Base-by-base conservation (phyloP, 2,888 invertebrate species). In the Caenorhabditis panamensis region DNA sequence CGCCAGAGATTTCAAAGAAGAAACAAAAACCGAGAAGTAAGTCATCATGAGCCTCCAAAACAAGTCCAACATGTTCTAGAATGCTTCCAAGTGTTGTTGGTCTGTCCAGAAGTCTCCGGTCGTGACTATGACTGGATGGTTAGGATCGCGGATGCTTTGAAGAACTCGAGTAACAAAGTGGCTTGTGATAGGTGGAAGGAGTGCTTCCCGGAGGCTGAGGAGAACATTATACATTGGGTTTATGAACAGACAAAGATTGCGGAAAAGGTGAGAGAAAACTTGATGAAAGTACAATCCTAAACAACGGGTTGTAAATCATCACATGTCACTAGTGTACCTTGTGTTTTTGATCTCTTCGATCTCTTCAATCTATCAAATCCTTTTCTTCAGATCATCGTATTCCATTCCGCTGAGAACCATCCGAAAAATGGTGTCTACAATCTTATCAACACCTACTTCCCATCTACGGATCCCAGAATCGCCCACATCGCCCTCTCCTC, bases 161-260 rank as follows among this genome's bases (percentile, higher is more conserved):
- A 24, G 31, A 37, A 76, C 16, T 80, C 80, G 6, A 61, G 36
- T 18, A 61, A 80, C 28, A 47, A 24, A 8, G 76, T 71, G n/a
- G 62, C 67, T 5, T 80, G 66, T 18, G 66, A 80, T 18, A 56
- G 44, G 24, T 80, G 71, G 59, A 51, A 41, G 13, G 75, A 80
- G 20, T 20, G 36, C 18, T 31, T 44, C 2, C 24, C 11, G 13
- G 59, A 62, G 1, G 80, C 61, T 0, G 80, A 80, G 22, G 67
- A 80, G 31, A 80, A 80, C 47, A 66, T 76, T 59, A 22, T 80
- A 1, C 80, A 69, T 13, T 80, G 71, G 69, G 67, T 71, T 37
- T 66, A 75, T 37, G 47, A 69, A 49, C 69, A 75, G n/a, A 76
- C 67, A 20, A 20, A n/a, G 8, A 37, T 37, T 13, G 75, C 76